Conservation (phyloP, 2,797 vertebrate species). For the Australoheros facetus region DNA sequence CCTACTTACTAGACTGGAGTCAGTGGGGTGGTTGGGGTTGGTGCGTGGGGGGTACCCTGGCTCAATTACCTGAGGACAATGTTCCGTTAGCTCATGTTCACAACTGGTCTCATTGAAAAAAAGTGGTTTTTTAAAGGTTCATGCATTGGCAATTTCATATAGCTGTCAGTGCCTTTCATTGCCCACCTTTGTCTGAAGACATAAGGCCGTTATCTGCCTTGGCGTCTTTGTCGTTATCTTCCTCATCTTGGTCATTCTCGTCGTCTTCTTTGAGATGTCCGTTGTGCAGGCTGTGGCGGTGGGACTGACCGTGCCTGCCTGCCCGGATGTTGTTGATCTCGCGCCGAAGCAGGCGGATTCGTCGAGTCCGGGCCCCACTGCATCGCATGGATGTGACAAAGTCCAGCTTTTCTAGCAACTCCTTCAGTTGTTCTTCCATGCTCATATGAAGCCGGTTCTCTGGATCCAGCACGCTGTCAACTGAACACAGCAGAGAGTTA, state of each 20-base stretch:
- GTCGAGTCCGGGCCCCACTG: slow-evolving; percentile 91
- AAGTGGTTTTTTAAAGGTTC: slow-evolving; percentile 54
- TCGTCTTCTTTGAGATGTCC: slow-evolving; percentile 77
- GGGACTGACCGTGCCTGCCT: slow-evolving; percentile 86
- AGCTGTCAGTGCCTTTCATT: slow-evolving; percentile 14
- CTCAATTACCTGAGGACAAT: slow-evolving; percentile 84
- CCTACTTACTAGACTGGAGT: slow-evolving; percentile 85
- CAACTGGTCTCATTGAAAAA: slow-evolving; percentile 73
- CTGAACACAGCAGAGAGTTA: slow-evolving; percentile 68
- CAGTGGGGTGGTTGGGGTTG: slow-evolving; percentile 84
- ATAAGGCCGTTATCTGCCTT: slow-evolving; percentile 67
- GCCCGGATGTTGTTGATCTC: slow-evolving; percentile 91
- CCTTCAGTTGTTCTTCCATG: slow-evolving; percentile 91
- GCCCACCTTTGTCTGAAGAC: slow-evolving; percentile 80
- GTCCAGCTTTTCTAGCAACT: slow-evolving; percentile 94
- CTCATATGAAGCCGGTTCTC: slow-evolving; percentile 93
- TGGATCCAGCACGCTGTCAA: slow-evolving; percentile 91
- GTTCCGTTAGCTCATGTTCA: slow-evolving; percentile 80
- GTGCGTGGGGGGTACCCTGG: slow-evolving; percentile 83
- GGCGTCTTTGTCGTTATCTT: slow-evolving; percentile 73
- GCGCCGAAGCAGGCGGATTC: slow-evolving; percentile 88
- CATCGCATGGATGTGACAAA: slow-evolving; percentile 89
- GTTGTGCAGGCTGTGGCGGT: slow-evolving; percentile 78
- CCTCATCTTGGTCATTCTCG: slow-evolving; percentile 60
- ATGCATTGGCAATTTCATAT: slow-evolving; percentile 57